phyloP scores from a whole-genome alignment of 2,113 vertebrate species.

The Takifugu bimaculatus region DNA sequence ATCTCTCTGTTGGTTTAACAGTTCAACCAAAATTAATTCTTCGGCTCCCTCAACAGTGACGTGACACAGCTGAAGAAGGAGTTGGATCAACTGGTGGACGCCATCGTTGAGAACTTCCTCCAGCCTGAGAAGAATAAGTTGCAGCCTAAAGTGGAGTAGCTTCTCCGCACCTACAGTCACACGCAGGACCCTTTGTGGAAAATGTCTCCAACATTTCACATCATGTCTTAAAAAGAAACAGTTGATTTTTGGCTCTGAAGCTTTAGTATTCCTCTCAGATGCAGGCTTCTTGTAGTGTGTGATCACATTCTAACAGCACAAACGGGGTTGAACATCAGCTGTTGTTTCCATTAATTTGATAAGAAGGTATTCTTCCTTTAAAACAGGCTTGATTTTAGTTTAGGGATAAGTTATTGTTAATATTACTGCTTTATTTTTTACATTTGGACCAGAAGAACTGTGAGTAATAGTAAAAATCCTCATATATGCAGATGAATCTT shows the following conservation, averaged over 20 bases:
- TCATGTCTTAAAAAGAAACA: constrained; percentile 30
- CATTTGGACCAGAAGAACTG: background rate
- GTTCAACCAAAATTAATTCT: background rate
- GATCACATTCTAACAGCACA: background rate
- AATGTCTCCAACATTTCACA: constrained; percentile 11
- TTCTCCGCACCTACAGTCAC: background rate
- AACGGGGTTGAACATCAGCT: background rate
- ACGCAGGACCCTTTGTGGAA: background rate
- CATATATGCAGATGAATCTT: constrained; percentile 1
- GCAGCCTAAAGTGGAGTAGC: constrained; percentile 80
- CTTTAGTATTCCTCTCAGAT: too few species aligned
- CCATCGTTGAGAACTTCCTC: constrained; percentile 90
- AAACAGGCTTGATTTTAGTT: background rate
- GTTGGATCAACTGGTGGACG: constrained; percentile 81
- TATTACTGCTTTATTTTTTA: background rate
- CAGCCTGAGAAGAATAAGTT: constrained; percentile 90
- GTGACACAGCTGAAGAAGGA: constrained; percentile 83
- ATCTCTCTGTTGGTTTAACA: background rate
- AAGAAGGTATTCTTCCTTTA: constrained; percentile 9
- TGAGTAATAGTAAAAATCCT: too few species aligned
- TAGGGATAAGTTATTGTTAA: background rate
- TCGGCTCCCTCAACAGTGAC: constrained; percentile 73
- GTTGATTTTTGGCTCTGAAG: background rate
- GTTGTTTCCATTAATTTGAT: background rate
- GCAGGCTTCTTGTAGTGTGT: too few species aligned